Base-by-base conservation (phyloP, 92 coral and sea anemone species). In the Metridium senile region DNA sequence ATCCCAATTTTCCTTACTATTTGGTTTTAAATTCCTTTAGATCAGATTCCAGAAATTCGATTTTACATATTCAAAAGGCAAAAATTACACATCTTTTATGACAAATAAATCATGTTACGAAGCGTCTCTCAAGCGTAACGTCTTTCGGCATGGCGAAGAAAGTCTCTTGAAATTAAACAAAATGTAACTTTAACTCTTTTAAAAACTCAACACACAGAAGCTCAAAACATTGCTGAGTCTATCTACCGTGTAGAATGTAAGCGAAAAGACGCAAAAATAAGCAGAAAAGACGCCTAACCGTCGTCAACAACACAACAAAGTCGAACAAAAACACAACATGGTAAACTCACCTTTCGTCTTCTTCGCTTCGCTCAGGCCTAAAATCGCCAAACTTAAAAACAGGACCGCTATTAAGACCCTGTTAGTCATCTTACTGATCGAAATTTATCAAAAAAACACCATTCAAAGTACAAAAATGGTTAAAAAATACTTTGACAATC, bases 101-200 rank as follows among this genome's bases (percentile, higher is more conserved):
- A 63, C 47, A 22, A 9, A 35, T 23, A 8, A 57, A 57, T 34
- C 31, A 58, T 26, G 52, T 70, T 70, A 25, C 35, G 61, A 51
- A 28, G 84, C 84, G 84, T 57, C 84, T 58, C 16, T 79, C 84
- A 59, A 69, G 84, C 84, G 84, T 51, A 43, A 69, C 66, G n/a
- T 25, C 51, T 22, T 74, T 58, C 68, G 79, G 79, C 79, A 74
- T 74, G 79, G 69, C 47, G 52, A 2, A 54, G 49, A 28, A 63
- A 63, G 69, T 63, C 28, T 30, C 6, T 28, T 18, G 27, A 63
- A 31, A 23, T 1, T 13, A 30, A 54, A 3, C 25, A 54, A 7
- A 16, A 39, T 4, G 6, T 39, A 6, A 13, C 49, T 39, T 39
- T 6, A 39, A 39, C 13, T 4, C 49, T 6, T 4, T 39, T 4